Base-by-base conservation (phyloP, 2,888 invertebrate genomes). In the Chesias legatella region DNA sequence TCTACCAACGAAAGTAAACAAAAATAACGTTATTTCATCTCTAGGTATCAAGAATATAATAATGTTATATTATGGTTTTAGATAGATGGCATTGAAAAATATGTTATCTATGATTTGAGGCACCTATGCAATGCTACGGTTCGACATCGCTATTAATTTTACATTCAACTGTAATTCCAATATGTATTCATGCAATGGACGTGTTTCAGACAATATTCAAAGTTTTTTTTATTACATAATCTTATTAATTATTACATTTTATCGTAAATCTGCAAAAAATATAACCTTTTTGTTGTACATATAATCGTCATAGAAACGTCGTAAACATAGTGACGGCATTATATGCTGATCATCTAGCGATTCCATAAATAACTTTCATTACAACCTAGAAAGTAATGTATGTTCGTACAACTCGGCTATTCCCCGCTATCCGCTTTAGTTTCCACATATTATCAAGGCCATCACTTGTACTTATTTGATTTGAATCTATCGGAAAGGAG, bases 201-300 rank as follows among this genome's bases (percentile, higher is more conserved):
- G 84, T 80, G 73, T 79, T 76, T 59, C 51, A 64, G 63, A 56
- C 59, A 59, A 58, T 57, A 59, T 51, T 67, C 63, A 67, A 70
- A 72, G 66, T 75, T 62, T 73, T 67, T 63, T 72, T 67, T 63
- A 64, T 68, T 69, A 67, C 62, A 67, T 72, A 74, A 70, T 69
- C 61, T 70, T 64, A 49, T 57, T 74, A 7, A 17, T 6, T 30
- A 68, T 60, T 64, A 43, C 42, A 51, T 51, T 37, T 67, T 65
- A 67, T 72, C 76, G 66, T 84, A 84, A 73, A 84, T 77, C 76
- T 81, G 84, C 80, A 79, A 84, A 85, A 85, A 85, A 85, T 84
- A 84, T 79, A 77, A 73, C 70, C 67, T 76, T 72, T 73, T 66
- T 74, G 69, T 79, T 77, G 69, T 78, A 77, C 70, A 72, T 70